Conservation (phyloP, 2,113 vertebrate species). For the Sula dactylatra region DNA sequence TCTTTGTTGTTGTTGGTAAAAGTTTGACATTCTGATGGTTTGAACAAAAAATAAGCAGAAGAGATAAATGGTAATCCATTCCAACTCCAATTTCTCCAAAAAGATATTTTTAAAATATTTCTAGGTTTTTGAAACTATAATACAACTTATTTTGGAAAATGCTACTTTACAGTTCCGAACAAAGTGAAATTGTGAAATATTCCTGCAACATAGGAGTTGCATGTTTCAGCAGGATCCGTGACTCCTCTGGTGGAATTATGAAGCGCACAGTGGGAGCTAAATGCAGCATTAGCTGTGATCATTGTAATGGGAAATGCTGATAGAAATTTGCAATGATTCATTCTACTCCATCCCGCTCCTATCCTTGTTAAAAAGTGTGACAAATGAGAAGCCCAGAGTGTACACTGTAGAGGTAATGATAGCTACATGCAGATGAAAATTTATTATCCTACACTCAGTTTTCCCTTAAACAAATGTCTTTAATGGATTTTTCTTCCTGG, state of each 20-base stretch:
- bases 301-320: not conserved
- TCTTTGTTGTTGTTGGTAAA: not conserved
- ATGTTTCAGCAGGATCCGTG: not conserved
- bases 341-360: not conserved
- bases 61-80: not conserved
- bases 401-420: not conserved
- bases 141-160: not conserved
- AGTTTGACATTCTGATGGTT: not conserved
- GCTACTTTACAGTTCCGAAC: not conserved
- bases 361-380: not conserved
- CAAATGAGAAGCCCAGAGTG: not conserved
- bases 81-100: not conserved
- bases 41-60: not conserved
- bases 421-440: not conserved
- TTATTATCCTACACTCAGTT: not conserved
- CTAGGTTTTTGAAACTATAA: not conserved
- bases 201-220: not conserved
- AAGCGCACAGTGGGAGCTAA: not conserved
- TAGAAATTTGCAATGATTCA: not conserved
- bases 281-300: not conserved
- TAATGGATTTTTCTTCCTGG: not conserved
- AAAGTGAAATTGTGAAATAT: not conserved
- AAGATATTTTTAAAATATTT: not conserved
- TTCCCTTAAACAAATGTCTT: not conserved
- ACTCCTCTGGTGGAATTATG: not conserved